Conservation (phyloP, 1,140 invertebrate genomes). For the Drosophila sulfurigaster region DNA sequence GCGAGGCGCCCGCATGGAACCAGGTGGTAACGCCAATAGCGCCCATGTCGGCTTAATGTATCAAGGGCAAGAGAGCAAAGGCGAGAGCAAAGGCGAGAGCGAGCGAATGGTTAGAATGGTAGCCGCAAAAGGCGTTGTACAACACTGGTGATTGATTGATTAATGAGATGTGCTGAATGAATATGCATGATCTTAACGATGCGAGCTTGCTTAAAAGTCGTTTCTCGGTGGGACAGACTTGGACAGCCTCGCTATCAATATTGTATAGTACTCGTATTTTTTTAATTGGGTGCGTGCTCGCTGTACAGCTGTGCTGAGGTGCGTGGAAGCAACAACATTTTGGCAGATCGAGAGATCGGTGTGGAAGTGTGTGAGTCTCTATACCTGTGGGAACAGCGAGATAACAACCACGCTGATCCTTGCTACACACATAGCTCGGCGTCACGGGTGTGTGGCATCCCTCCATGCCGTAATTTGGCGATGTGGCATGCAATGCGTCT, state of each 20-base stretch:
- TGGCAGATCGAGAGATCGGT: neutral
- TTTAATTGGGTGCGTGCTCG: constrained; percentile 30
- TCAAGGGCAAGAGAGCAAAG: constrained; percentile 8
- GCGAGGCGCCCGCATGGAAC: constrained; percentile 81
- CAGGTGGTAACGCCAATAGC: constrained; percentile 82
- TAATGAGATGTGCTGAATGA: constrained; percentile 12
- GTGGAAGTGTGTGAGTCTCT: constrained; percentile 33
- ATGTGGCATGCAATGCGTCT: constrained; percentile 76
- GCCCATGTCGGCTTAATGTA: constrained; percentile 63
- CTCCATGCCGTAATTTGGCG: constrained; percentile 55
- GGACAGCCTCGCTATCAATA: neutral
- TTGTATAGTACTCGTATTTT: neutral
- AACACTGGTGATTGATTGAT: constrained; percentile 34
- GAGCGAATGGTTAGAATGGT: constrained; percentile 39
- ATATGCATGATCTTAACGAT: neutral
- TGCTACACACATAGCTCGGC: constrained; percentile 87
- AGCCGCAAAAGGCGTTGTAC: constrained; percentile 31
- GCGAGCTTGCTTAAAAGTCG: constrained; percentile 25
- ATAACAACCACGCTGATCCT: constrained; percentile 90
- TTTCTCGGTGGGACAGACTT: constrained; percentile 1
- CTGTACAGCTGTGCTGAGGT: constrained; percentile 33
- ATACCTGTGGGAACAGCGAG: constrained; percentile 89
- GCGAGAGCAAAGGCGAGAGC: constrained; percentile 42
- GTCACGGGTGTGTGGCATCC: constrained; percentile 85
- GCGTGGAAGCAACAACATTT: constrained; percentile 29